phyloP scores from a whole-genome alignment of 2,797 vertebrate species.

The Pseudochaenichthys georgianus region DNA sequence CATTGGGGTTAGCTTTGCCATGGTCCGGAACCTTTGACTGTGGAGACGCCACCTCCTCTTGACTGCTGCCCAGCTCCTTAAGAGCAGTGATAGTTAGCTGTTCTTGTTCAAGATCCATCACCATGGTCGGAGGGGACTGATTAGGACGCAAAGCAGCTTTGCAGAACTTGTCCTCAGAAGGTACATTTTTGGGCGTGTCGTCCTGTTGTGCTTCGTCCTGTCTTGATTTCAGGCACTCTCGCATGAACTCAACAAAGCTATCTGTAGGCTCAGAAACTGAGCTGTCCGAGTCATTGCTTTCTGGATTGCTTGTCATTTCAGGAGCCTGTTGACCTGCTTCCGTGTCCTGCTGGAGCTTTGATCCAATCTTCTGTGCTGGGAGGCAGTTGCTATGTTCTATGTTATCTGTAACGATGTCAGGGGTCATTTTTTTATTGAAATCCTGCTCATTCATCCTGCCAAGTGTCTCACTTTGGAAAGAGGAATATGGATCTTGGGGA shows the following conservation, averaged over 20 bases:
- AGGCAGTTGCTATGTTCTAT: constrained; percentile 33
- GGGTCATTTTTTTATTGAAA: constrained; percentile 29
- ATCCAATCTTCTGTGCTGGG: constrained; percentile 27
- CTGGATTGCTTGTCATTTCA: constrained; percentile 56
- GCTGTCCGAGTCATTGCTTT: constrained; percentile 53
- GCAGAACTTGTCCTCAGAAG: constrained; percentile 18
- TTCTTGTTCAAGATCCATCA: constrained; percentile 89
- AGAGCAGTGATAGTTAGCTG: constrained; percentile 87
- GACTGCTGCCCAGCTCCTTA: constrained; percentile 85
- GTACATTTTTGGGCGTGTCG: constrained; percentile 23
- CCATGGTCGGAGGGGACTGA: constrained; percentile 58
- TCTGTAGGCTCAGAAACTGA: constrained; percentile 72
- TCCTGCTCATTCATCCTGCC: constrained; percentile 50
- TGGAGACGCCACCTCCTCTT: constrained; percentile 59
- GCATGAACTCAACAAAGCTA: constrained; percentile 88
- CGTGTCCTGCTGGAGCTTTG: constrained; percentile 45
- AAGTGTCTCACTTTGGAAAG: constrained; percentile 60
- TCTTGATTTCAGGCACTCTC: constrained; percentile 84
- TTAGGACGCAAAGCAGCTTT: constrained; percentile 31
- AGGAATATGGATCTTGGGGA: constrained; percentile 72
- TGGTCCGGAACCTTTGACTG: constrained; percentile 38
- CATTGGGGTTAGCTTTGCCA: constrained; percentile 39
- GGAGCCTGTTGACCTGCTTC: constrained; percentile 31
- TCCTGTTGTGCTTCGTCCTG: constrained; percentile 78
- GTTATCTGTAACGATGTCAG: constrained; percentile 33